Percentiles rank a stretch among this genome's conserved stretches.
Conservation (phyloP, 2,113 vertebrate genomes). For the Chiloscyllium plagiosum region DNA sequence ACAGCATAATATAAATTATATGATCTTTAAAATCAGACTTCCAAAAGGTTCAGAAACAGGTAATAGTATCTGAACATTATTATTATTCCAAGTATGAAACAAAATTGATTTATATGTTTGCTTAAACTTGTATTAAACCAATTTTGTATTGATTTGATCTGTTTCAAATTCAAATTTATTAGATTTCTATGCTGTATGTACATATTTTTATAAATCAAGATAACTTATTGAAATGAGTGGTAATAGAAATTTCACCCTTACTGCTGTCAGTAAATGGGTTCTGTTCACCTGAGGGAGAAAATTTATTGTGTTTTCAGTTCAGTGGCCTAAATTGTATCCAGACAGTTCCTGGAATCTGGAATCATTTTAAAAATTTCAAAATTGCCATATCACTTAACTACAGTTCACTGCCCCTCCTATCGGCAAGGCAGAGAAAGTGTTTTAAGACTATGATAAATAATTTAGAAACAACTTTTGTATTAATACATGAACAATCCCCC, state of each 20-base stretch:
- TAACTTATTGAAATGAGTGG: background rate
- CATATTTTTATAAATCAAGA: background rate
- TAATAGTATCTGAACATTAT: slow-evolving; percentile 46
- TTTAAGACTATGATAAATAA: background rate
- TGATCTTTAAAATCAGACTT: slow-evolving; percentile 61
- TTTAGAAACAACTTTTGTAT: background rate
- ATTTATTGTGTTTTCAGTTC: background rate
- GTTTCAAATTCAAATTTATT: background rate
- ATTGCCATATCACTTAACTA: background rate
- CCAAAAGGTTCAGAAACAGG: slow-evolving; percentile 48
- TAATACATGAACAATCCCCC: background rate
- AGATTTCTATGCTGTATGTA: background rate
- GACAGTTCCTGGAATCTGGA: background rate
- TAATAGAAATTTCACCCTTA: background rate
- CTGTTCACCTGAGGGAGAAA: background rate
- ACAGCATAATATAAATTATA: slow-evolving; percentile 61
- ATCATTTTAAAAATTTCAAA: background rate
- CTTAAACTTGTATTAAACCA: background rate
- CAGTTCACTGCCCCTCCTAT: background rate
- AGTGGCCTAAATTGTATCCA: background rate
- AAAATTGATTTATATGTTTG: background rate
- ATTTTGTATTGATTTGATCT: background rate
- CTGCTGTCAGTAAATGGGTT: background rate
- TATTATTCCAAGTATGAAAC: background rate
- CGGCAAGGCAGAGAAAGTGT: background rate